These are phyloP conservation scores for Zonotrichia leucophrys DNA, from an alignment of 2,113 vertebrate species.

Conservation along the genomic window DNA sequence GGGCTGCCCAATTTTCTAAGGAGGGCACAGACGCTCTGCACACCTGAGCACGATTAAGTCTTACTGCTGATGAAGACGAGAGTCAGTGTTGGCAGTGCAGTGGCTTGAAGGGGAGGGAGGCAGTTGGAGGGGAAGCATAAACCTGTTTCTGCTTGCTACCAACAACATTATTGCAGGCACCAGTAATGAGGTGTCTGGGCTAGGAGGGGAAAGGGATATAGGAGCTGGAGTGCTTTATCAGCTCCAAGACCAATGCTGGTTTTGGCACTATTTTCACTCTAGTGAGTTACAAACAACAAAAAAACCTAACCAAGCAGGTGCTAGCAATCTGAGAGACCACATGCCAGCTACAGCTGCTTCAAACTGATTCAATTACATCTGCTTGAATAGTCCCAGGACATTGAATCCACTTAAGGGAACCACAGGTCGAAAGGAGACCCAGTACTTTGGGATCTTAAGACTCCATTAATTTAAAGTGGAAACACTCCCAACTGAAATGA, in stretches of 20 bases:
- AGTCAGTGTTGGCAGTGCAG: constrained; percentile 34
- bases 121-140: constrained; percentile 52
- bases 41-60: constrained; percentile 77
- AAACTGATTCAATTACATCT: constrained; percentile 79
- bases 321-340: constrained; percentile 77
- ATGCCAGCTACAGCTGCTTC: constrained; percentile 82
- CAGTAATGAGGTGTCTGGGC: constrained; percentile 53
- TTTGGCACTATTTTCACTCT: constrained; percentile 73
- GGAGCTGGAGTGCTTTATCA: constrained; percentile 65
- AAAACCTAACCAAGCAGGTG: constrained; percentile 70
- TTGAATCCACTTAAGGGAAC: constrained; percentile 58
- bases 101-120: constrained; percentile 13
- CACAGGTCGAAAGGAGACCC: constrained; percentile 22
- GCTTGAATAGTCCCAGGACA: constrained; percentile 75
- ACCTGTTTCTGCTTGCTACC: constrained; percentile 47
- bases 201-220: constrained; percentile 58
- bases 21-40: constrained; percentile 51
- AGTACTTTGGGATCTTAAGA: background rate
- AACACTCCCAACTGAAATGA: background rate
- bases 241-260: constrained; percentile 76
- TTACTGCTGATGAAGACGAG: constrained; percentile 42
- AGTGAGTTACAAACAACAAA: constrained; percentile 65
- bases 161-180: constrained; percentile 55
- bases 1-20: constrained; percentile 64
- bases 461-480: background rate